phyloP scores from a whole-genome alignment of 53 echinoderm and acorn worm genomes.

The Echinometra lucunter region DNA sequence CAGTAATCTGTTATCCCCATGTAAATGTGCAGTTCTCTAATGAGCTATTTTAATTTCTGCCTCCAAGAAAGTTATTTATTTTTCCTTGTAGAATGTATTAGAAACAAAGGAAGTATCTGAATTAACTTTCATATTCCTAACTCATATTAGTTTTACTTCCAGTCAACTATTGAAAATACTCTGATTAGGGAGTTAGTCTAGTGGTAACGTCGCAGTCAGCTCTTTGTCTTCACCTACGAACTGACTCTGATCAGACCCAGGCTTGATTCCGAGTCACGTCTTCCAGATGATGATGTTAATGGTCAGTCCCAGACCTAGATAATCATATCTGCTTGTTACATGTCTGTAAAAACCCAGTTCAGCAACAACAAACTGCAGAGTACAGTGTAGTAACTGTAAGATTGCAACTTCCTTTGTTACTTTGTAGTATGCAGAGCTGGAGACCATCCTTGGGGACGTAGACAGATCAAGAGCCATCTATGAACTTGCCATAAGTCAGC shows the following conservation, averaged over 20 bases:
- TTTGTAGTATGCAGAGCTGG: conserved; percentile 92
- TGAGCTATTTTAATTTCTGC: neutral
- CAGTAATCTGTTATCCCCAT: neutral
- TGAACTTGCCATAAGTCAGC: conserved; percentile 96
- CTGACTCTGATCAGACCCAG: no score
- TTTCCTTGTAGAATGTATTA: neutral
- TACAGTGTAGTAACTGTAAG: neutral
- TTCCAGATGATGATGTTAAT: no score
- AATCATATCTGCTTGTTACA: no score
- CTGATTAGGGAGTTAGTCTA: neutral
- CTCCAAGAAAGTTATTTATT: neutral
- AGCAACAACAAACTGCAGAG: no score
- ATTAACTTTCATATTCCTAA: neutral
- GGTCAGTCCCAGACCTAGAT: no score
- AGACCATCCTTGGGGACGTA: conserved; percentile 92
- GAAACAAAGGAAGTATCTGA: neutral
- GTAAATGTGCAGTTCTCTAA: neutral
- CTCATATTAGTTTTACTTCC: neutral
- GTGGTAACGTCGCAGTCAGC: no score
- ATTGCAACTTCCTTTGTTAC: neutral
- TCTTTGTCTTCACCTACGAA: no score
- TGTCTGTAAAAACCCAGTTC: no score
- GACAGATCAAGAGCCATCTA: conserved; percentile 92
- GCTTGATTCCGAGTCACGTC: no score
- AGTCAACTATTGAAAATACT: neutral